Evolutionary conservation across 2,888 invertebrate genomes (phyloP).

Genomic region (Cheilosia pagana): DNA sequence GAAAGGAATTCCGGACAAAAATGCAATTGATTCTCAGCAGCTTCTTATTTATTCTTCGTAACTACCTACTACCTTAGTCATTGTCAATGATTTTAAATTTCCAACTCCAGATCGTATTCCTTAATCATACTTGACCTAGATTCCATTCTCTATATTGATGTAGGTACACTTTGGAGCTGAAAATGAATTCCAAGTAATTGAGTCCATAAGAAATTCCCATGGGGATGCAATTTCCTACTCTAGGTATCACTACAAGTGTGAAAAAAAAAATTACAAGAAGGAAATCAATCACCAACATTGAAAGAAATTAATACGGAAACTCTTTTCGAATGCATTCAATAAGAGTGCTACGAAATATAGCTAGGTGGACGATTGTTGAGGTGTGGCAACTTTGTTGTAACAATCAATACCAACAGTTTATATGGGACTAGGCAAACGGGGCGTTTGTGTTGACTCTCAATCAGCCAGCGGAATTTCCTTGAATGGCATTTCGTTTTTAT

Average conservation of each 20-base stretch:
- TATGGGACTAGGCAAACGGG: no score
- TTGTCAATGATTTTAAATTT: constrained; percentile 50
- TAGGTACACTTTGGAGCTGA: constrained; percentile 25
- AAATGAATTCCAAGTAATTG: constrained; percentile 59
- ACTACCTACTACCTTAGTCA: constrained; percentile 27
- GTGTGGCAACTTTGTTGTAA: no score
- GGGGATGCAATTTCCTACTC: constrained; percentile 52
- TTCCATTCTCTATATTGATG: constrained; percentile 23
- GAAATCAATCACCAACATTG: constrained; percentile 39
- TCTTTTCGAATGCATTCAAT: constrained; percentile 18
- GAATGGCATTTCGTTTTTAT: no score
- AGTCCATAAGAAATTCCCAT: constrained; percentile 30
- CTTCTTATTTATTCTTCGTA: neutral
- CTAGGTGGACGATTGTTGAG: neutral
- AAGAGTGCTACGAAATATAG: constrained; percentile 10
- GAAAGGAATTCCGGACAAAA: neutral
- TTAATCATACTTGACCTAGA: constrained; percentile 47
- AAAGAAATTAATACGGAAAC: constrained; percentile 52
- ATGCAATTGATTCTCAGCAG: constrained; percentile 24
- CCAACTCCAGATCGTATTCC: constrained; percentile 21
- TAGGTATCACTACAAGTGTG: constrained; percentile 35
- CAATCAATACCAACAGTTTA: no score
- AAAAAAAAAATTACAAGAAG: no score
- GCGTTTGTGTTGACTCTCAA: no score
- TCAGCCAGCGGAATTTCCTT: no score